Percentiles rank a stretch among this genome's conserved stretches.
These are phyloP conservation scores for Zophobas atratus DNA, from an alignment of 1,140 invertebrate species.

Conservation along the genomic window DNA sequence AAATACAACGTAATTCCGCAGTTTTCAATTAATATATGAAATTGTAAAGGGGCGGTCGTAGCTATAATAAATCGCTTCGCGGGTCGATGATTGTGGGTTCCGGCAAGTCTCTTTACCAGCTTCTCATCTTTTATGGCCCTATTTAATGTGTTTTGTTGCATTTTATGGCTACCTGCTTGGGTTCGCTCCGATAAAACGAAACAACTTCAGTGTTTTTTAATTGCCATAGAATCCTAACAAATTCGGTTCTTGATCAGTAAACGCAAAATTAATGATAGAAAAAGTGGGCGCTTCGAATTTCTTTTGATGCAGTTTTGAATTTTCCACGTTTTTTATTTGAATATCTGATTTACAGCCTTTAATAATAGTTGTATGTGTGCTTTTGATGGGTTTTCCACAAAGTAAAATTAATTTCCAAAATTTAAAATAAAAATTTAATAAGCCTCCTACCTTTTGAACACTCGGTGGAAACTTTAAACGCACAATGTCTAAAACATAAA, in stretches of 20 bases:
- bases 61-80: conserved; percentile 36
- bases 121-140: conserved; percentile 30
- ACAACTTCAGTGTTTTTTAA: neutral
- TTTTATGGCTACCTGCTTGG: conserved; percentile 36
- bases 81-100: conserved; percentile 37
- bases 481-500: conserved; percentile 27
- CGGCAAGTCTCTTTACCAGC: conserved; percentile 37
- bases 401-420: conserved; percentile 1
- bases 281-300: too few species aligned
- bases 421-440: conserved; percentile 25
- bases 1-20: conserved; percentile 28
- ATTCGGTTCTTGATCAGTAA: neutral
- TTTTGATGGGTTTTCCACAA: too few species aligned
- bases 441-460: conserved; percentile 1
- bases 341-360: too few species aligned
- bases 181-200: conserved; percentile 2
- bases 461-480: neutral
- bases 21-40: conserved; percentile 34
- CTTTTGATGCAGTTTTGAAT: neutral
- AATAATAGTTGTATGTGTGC: too few species aligned
- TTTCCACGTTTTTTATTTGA: too few species aligned
- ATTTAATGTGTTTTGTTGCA: conserved; percentile 35
- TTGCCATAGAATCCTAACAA: neutral
- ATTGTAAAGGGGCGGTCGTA: conserved; percentile 26
- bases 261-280: too few species aligned